Percentiles rank a stretch among this genome's conserved stretches.
phyloP scores from a whole-genome alignment of 2,888 invertebrate genomes.

The Chrysolina haemoptera region DNA sequence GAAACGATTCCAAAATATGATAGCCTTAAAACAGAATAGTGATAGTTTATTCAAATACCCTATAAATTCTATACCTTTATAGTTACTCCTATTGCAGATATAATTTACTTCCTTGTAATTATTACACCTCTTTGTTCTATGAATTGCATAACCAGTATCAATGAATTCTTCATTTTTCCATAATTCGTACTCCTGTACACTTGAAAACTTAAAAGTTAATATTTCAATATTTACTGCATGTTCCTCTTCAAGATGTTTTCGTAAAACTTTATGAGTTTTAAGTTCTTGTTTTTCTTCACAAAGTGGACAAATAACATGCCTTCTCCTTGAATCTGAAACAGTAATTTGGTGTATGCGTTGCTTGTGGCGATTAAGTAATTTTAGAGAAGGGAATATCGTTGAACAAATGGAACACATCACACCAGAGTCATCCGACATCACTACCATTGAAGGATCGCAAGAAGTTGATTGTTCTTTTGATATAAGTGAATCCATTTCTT shows the following conservation, averaged over 20 bases:
- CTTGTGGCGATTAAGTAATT: not conserved
- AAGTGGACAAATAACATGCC: not conserved
- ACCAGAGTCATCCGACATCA: not conserved
- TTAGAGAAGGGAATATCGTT: not conserved
- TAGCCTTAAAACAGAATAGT: too few species aligned
- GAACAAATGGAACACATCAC: not conserved
- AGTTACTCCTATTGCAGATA: slow-evolving; percentile 42
- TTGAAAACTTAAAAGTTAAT: slow-evolving; percentile 15
- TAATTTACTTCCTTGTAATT: slow-evolving; percentile 16
- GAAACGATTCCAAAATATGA: too few species aligned
- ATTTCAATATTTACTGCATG: slow-evolving; percentile 19
- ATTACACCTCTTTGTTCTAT: not conserved
- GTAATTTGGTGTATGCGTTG: not conserved
- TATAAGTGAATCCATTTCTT: not conserved
- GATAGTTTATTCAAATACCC: not conserved
- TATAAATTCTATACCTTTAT: slow-evolving; percentile 29
- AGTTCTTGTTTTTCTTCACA: slow-evolving; percentile 20
- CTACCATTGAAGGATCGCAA: not conserved
- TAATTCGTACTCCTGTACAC: not conserved
- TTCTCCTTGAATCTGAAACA: not conserved
- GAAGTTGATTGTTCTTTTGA: not conserved
- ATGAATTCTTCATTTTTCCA: slow-evolving; percentile 12
- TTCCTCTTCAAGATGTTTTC: slow-evolving; percentile 10
- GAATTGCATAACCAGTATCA: slow-evolving; percentile 10
- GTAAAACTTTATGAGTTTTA: slow-evolving; percentile 16